phyloP scores from a whole-genome alignment of 2,888 invertebrate genomes.

The Drosophila multiciliata region DNA sequence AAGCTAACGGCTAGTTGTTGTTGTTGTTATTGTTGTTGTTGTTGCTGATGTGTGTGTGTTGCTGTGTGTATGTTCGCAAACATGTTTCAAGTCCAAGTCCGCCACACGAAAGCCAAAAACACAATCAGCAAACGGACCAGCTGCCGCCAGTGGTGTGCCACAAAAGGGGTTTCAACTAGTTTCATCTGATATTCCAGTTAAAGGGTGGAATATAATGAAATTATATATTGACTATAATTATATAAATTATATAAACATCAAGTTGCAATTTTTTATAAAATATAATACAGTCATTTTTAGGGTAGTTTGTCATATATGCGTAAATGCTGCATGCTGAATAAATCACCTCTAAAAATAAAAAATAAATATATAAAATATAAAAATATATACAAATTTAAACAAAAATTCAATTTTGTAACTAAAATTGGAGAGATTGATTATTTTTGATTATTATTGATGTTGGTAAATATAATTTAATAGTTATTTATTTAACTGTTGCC shows the following conservation, averaged over 20 bases:
- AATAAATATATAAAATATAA: neutral
- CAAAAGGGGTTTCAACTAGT: constrained; percentile 1
- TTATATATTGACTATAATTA: neutral
- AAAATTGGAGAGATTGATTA: neutral
- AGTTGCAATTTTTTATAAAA: neutral
- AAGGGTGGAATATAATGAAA: neutral
- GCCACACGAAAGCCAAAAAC: constrained; percentile 61
- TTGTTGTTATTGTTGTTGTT: constrained; percentile 13
- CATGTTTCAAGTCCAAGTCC: constrained; percentile 65
- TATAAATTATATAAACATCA: neutral
- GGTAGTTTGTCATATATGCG: neutral
- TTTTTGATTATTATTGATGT: too few relatives aligned
- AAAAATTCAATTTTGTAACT: neutral
- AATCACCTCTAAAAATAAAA: neutral
- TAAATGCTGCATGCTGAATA: neutral
- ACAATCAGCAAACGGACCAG: constrained; percentile 47
- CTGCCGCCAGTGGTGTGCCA: constrained; percentile 38
- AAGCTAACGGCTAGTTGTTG: constrained; percentile 65
- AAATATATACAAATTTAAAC: neutral
- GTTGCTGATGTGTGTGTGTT: constrained; percentile 8
- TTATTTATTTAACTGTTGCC: neutral
- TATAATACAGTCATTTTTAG: too few relatives aligned
- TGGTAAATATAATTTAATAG: too few relatives aligned
- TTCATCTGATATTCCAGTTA: neutral
- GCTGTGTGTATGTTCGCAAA: constrained; percentile 40